A percentile compares a stretch with the other conserved stretches of the same genome.
Evolutionary conservation across 1,140 invertebrate genomes (phyloP).

Genomic region (Achroia grisella): DNA sequence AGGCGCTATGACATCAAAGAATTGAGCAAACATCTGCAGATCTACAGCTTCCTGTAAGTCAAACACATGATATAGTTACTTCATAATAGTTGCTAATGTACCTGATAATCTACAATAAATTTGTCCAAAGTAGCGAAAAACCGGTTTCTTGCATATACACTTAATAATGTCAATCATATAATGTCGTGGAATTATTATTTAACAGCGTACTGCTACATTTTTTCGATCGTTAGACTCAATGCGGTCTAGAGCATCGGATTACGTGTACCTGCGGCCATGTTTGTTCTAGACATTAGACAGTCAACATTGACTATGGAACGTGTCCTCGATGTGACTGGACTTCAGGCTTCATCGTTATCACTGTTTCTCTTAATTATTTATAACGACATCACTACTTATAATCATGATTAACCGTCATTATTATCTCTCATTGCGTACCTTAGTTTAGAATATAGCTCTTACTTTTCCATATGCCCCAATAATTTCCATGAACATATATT

Average conservation of each 20-base stretch:
- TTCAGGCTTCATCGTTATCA: slow-evolving; percentile 17
- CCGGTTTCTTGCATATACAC: too few species aligned
- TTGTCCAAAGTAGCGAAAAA: too few species aligned
- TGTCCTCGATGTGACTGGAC: slow-evolving; percentile 23
- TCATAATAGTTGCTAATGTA: background rate
- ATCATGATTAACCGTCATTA: background rate
- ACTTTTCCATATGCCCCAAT: too few species aligned
- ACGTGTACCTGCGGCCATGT: slow-evolving; percentile 34
- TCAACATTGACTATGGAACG: slow-evolving; percentile 20
- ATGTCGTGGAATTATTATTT: background rate
- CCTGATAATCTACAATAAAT: background rate
- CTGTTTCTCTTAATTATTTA: background rate
- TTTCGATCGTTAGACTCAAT: background rate
- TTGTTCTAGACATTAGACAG: slow-evolving; percentile 41
- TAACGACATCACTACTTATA: background rate
- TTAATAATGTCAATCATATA: background rate
- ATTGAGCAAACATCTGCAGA: slow-evolving; percentile 51
- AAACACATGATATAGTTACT: background rate
- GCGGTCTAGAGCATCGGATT: slow-evolving; percentile 7
- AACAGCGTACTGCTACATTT: background rate
- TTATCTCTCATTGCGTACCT: background rate
- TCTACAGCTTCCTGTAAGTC: slow-evolving; percentile 43
- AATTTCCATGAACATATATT: too few species aligned
- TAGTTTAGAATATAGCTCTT: background rate
- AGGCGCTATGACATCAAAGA: slow-evolving; percentile 11